phyloP scores from a whole-genome alignment of 1,140 invertebrate genomes.

The Brachionus calyciflorus region DNA sequence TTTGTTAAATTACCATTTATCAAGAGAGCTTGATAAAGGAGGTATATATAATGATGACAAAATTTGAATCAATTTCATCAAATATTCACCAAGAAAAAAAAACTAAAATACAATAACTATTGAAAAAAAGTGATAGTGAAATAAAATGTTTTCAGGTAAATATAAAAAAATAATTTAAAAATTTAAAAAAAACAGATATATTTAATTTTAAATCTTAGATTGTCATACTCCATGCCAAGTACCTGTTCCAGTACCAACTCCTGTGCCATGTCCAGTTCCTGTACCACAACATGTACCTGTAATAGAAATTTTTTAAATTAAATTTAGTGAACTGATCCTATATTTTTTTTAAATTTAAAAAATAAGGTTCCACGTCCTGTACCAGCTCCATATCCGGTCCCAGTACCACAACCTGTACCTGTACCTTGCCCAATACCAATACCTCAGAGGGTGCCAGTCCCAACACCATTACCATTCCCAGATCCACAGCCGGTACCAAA shows the following conservation, averaged over 20 bases:
- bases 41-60: too few species aligned
- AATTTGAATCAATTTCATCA: too few species aligned
- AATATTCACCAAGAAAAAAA: too few species aligned
- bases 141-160: too few species aligned
- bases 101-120: too few species aligned
- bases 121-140: too few species aligned
- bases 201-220: background rate
- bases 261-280: background rate
- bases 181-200: too few species aligned
- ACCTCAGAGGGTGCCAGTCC: background rate
- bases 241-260: background rate
- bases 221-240: background rate
- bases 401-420: background rate
- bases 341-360: background rate
- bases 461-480: background rate
- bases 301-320: background rate
- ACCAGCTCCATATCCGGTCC: background rate
- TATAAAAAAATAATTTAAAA: too few species aligned
- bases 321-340: background rate
- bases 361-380: slow-evolving; percentile 5
- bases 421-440: background rate
- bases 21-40: too few species aligned
- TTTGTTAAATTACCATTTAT: too few species aligned
- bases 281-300: background rate
- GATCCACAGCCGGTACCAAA: background rate